phyloP scores from a whole-genome alignment of 2,797 vertebrate genomes.

The Menidia menidia region DNA sequence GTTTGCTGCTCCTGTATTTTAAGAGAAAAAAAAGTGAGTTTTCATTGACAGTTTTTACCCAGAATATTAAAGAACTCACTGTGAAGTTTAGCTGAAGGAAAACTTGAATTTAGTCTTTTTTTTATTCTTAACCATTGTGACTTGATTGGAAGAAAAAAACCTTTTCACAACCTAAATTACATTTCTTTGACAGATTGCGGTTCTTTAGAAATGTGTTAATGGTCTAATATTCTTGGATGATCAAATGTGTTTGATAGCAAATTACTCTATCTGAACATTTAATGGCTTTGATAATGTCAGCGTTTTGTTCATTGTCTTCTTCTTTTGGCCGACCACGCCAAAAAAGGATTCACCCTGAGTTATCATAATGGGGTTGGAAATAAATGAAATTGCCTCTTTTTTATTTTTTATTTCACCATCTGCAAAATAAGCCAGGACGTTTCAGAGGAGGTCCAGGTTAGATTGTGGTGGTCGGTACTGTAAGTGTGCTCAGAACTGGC shows the following conservation, averaged over 20 bases:
- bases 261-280: constrained; percentile 73
- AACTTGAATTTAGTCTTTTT: constrained; percentile 44
- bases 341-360: constrained; percentile 76
- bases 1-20: constrained; percentile 14
- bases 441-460: constrained; percentile 27
- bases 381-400: constrained; percentile 76
- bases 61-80: constrained; percentile 18
- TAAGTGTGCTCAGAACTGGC: background rate
- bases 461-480: background rate
- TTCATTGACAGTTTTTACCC: constrained; percentile 11
- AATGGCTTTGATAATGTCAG: constrained; percentile 80
- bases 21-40: constrained; percentile 8
- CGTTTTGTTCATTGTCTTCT: constrained; percentile 76
- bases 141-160: constrained; percentile 66
- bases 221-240: constrained; percentile 79
- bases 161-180: constrained; percentile 79
- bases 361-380: constrained; percentile 78
- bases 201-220: constrained; percentile 84
- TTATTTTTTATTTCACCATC: constrained; percentile 64
- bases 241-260: constrained; percentile 80
- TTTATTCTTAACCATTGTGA: constrained; percentile 55
- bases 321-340: constrained; percentile 38
- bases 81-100: constrained; percentile 24
- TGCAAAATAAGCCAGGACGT: constrained; percentile 36
- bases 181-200: constrained; percentile 79